Evolutionary conservation across 2,113 vertebrate species (phyloP).

Genomic region (Tyto alba): DNA sequence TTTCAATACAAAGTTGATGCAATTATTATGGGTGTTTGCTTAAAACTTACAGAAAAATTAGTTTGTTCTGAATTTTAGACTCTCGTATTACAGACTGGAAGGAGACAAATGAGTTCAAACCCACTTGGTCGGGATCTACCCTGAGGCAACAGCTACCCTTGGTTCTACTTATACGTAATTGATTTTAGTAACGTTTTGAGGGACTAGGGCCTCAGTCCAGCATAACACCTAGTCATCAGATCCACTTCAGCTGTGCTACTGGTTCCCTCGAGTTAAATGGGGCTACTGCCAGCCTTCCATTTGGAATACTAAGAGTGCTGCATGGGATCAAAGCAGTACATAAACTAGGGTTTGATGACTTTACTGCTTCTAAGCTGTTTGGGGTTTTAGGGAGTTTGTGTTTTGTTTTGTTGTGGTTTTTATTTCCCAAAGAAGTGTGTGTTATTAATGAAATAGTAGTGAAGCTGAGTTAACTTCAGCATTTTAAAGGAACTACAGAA

Average conservation of each 20-base stretch:
- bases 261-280: not conserved
- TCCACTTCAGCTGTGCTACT: not conserved
- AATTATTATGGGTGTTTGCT: not conserved
- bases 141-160: not conserved
- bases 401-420: too few relatives aligned
- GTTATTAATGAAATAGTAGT: not conserved
- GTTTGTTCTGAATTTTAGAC: not conserved
- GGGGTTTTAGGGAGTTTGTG: too few relatives aligned
- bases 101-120: not conserved
- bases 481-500: not conserved
- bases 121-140: not conserved
- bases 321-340: fast-evolving
- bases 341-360: not conserved
- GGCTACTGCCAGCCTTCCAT: not conserved
- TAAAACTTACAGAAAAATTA: not conserved
- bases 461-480: not conserved
- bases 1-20: not conserved
- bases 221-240: not conserved
- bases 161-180: not conserved
- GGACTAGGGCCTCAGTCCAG: not conserved
- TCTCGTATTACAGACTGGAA: not conserved
- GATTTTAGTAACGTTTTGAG: not conserved
- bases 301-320: not conserved
- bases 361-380: not conserved
- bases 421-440: not conserved